Evolutionary conservation across 2,113 vertebrate species (phyloP), one percentile per base, ranked within the genome.

Genomic region (Haemorhous mexicanus): DNA sequence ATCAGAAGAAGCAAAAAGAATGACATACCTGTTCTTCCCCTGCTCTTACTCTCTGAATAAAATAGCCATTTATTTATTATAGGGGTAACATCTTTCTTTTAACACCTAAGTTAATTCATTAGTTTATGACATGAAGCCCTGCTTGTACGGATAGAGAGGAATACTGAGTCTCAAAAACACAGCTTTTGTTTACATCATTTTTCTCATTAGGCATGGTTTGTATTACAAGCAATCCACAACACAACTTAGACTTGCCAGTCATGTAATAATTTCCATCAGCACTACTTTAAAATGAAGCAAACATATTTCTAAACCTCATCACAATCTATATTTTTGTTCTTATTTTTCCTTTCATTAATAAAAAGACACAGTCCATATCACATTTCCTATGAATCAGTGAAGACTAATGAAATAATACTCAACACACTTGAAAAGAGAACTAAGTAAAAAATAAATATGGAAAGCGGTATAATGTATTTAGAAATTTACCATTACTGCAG

Each of bases 281-380:
- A 78, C 59, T 75, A 50, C 55, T 67, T 3, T 18, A 63, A 74
- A 39, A 74, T 55, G 43, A 96, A 89, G 68, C 8, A 92, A 92
- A 74, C 33, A 59, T 6, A 70, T 75, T 93, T 95, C 61, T 73
- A 77, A 88, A 93, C 86, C 43, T 93, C 72, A 86, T 63, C 70
- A 67, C 43, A 33, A 77, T 62, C 50, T 61, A 0, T 58, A 90
- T 84, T 43, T 88, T 93, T 37, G 49, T 92, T 87, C 74, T 74
- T 88, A 63, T 58, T 94, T 90, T 89, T 63, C 32, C 49, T 74
- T 95, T 84, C 39, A 77, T 87, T 80, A 93, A 92, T 59, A 92
- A 84, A 92, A 84, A 80, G 37, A 67, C 11, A 67, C 47, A 82
- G 67, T 68, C 56, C 59, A 59, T 55, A 63, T 50, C 46, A 66